Conservation (phyloP, 2,888 invertebrate species). For the Zeuzera pyrina region DNA sequence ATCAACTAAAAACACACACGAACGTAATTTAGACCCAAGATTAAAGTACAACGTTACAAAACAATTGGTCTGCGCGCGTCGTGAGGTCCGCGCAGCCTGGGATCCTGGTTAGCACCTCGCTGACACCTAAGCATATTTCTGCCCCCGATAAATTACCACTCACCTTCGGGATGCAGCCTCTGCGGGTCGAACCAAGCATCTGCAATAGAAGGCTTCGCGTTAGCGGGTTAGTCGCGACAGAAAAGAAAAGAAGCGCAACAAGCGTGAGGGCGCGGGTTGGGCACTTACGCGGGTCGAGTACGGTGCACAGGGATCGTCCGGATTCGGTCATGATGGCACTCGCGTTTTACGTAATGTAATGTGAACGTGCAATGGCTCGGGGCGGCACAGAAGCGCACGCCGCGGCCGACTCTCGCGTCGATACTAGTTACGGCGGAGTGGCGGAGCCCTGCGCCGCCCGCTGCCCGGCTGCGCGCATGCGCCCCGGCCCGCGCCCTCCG, state of each 20-base stretch:
- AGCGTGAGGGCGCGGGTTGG: conserved; percentile 26
- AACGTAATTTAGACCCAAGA: no score
- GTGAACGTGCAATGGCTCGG: conserved; percentile 33
- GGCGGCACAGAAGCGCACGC: conserved; percentile 62
- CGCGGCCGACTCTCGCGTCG: conserved; percentile 73
- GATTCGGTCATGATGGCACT: conserved; percentile 59
- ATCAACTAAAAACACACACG: no score
- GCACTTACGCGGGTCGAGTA: conserved; percentile 64
- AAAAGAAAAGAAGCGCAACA: conserved; percentile 45
- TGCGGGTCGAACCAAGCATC: conserved; percentile 96
- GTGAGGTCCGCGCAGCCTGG: conserved; percentile 30
- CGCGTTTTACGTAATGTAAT: no score
- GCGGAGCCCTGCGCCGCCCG: conserved; percentile 11
- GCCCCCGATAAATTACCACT: conserved; percentile 55
- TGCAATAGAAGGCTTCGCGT: conserved; percentile 79
- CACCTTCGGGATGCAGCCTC: conserved; percentile 93
- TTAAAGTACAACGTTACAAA: no score
- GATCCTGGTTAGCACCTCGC: conserved; percentile 31
- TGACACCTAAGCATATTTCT: conserved; percentile 42
- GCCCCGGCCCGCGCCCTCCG: conserved; percentile 24
- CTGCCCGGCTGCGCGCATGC: conserved; percentile 25
- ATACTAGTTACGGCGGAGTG: conserved; percentile 47
- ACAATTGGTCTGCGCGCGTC: conserved; percentile 18
- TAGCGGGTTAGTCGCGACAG: conserved; percentile 72
- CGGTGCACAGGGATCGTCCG: conserved; percentile 64